phyloP scores from a whole-genome alignment of 1,140 invertebrate genomes.

The Acromyrmex heyeri region DNA sequence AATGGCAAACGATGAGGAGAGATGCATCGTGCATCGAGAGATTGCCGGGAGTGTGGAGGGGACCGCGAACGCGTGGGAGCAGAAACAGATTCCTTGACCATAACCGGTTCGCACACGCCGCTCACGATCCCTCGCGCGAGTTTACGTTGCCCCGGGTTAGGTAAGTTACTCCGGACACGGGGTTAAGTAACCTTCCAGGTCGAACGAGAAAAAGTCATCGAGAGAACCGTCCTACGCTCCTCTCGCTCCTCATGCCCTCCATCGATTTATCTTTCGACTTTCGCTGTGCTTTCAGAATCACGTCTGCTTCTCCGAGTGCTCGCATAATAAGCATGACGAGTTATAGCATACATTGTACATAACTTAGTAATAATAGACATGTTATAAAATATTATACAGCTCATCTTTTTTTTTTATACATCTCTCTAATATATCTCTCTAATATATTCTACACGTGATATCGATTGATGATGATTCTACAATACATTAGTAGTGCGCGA shows the following conservation, averaged over 20 bases:
- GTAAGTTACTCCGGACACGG: slow-evolving; percentile 62
- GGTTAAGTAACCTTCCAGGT: slow-evolving; percentile 75
- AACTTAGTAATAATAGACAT: neutral
- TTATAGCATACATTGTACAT: neutral
- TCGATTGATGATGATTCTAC: neutral
- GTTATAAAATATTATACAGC: neutral
- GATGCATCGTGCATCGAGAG: slow-evolving; percentile 58
- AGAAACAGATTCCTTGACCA: slow-evolving; percentile 81
- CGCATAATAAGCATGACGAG: slow-evolving; percentile 28
- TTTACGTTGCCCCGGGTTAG: slow-evolving; percentile 73
- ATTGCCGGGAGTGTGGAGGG: slow-evolving; percentile 23
- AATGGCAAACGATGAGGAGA: slow-evolving; percentile 62
- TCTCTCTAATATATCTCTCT: neutral
- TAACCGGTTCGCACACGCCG: slow-evolving; percentile 80
- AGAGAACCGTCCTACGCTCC: slow-evolving; percentile 58
- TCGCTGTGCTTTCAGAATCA: slow-evolving; percentile 45
- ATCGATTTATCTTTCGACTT: slow-evolving; percentile 69
- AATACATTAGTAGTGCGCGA: neutral
- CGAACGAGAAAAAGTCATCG: slow-evolving; percentile 70
- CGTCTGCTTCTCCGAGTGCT: slow-evolving; percentile 9
- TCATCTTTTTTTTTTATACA: neutral
- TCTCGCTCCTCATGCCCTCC: slow-evolving; percentile 1
- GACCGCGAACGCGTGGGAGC: slow-evolving; percentile 80
- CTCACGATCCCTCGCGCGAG: slow-evolving; percentile 60
- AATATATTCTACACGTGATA: neutral